Base-by-base conservation (phyloP, 2,113 vertebrate genomes). In the Ciconia stormi region DNA sequence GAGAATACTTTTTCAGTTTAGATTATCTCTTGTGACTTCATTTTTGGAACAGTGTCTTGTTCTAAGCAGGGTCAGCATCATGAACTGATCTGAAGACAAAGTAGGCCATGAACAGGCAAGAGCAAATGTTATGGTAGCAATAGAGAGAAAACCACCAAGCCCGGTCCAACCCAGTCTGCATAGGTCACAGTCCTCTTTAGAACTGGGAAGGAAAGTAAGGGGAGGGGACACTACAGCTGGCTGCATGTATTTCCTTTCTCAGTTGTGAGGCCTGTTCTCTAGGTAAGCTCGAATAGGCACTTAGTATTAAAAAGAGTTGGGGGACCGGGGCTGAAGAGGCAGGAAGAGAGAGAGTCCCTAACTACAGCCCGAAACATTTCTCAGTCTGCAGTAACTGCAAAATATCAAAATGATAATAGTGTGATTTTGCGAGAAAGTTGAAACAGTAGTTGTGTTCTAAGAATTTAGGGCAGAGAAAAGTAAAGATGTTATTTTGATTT, bases 401-500 rank as follows among this genome's bases (percentile, higher is more conserved):
- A 90, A 47, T 40, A 91, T 30, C 47, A 82, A 84, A 91, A 84
- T 17, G 9, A 30, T 66, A 89, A 56, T 17, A 61, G 9, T 22
- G 20, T 52, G 50, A 92, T 70, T 89, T 90, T 89, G 34, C 6
- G 3, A 94, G 72, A 49, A 71, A 82, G 81, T 20, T 80, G 71
- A 95, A 95, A 79, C 66, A 67, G 58, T 91, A 93, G 87, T 69
- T 76, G 27, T 79, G 49, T 23, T 69, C 66, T 91, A 88, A 85
- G 56, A 89, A 82, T 49, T 84, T 13, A 87, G 47, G 32, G 29
- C 49, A 91, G 72, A 81, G 46, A 87, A 70, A 61, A 73, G 70
- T 22, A 70, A 89, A 94, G 47, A 78, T 9, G 29, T 79, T 94
- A 67, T 93, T 97, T 93, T 67, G 38, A 82, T 91, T 89, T 76